Evolutionary conservation across 1,140 invertebrate genomes (phyloP).

Genomic region (Drosophila ananassae): DNA sequence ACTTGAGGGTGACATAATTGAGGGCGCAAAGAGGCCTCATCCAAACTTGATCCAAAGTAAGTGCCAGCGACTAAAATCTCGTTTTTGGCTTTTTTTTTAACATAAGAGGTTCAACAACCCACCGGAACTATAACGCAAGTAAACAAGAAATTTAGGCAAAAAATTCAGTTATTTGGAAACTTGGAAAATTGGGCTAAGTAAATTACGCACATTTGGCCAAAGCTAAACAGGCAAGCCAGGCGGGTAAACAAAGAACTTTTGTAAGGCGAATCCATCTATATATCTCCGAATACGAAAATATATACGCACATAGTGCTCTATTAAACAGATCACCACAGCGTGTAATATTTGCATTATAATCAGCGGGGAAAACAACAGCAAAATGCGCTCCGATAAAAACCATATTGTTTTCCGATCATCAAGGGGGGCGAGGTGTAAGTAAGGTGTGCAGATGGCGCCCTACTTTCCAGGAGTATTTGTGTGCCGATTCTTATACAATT

Average conservation of each 20-base stretch:
- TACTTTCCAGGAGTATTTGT: slow-evolving; percentile 51
- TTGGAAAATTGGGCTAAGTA: slow-evolving; percentile 69
- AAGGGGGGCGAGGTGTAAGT: slow-evolving; percentile 15
- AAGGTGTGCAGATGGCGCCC: slow-evolving; percentile 76
- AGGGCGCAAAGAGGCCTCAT: slow-evolving; percentile 15
- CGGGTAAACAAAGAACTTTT: slow-evolving; percentile 63
- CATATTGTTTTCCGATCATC: slow-evolving; percentile 66
- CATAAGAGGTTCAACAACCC: slow-evolving; percentile 57
- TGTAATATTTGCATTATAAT: slow-evolving; percentile 81
- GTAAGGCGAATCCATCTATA: slow-evolving; percentile 45
- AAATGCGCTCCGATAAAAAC: slow-evolving; percentile 61
- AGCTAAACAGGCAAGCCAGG: slow-evolving; percentile 50
- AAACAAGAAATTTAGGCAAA: slow-evolving; percentile 50
- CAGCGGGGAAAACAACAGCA: slow-evolving; percentile 53
- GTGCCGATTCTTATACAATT: slow-evolving; percentile 48
- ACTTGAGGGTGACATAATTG: slow-evolving; percentile 76
- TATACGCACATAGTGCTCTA: slow-evolving; percentile 15
- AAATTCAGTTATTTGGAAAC: slow-evolving; percentile 42
- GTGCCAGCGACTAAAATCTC: slow-evolving; percentile 16
- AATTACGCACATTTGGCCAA: slow-evolving; percentile 69
- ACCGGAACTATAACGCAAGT: slow-evolving; percentile 36
- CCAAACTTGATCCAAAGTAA: neutral
- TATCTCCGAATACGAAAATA: slow-evolving; percentile 8
- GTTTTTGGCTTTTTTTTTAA: neutral
- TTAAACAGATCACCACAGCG: slow-evolving; percentile 51